A percentile compares a stretch with the other conserved stretches of the same genome.
Evolutionary conservation across 1,140 invertebrate genomes (phyloP).

Genomic region (Eriosoma lanigerum): DNA sequence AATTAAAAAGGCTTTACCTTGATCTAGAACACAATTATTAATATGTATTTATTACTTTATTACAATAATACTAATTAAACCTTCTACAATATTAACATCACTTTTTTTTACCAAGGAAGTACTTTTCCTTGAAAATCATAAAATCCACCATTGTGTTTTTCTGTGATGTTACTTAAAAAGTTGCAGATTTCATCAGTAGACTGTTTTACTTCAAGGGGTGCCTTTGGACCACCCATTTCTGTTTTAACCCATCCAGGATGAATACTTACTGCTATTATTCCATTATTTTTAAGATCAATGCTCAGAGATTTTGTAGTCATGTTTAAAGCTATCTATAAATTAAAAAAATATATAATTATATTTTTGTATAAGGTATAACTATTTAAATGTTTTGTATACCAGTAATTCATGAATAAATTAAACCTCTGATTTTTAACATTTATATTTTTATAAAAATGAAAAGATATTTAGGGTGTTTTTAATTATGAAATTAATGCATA

Average conservation of each 20-base stretch:
- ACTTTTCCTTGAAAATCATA: constrained; percentile 74
- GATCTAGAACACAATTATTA: too few species aligned
- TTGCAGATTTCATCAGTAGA: constrained; percentile 68
- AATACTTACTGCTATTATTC: constrained; percentile 73
- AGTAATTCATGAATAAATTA: too few species aligned
- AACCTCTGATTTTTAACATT: too few species aligned
- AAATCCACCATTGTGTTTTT: constrained; percentile 72
- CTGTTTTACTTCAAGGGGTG: constrained; percentile 69
- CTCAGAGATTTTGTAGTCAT: constrained; percentile 83
- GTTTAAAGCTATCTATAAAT: constrained; percentile 77
- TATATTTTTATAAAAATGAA: too few species aligned
- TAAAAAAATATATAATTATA: constrained; percentile 52
- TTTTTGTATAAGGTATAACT: too few species aligned
- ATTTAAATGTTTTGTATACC: too few species aligned
- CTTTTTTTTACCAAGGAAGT: constrained; percentile 77
- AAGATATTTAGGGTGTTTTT: too few species aligned
- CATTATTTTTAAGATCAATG: constrained; percentile 73
- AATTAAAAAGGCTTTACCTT: too few species aligned
- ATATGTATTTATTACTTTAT: neutral
- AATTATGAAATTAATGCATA: too few species aligned
- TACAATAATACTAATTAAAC: constrained; percentile 2
- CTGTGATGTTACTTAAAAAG: constrained; percentile 65
- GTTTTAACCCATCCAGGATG: constrained; percentile 92
- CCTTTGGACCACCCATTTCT: constrained; percentile 81
- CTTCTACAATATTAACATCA: too few species aligned